phyloP scores from a whole-genome alignment of 2,797 vertebrate species.

The Chaunax sp. region DNA sequence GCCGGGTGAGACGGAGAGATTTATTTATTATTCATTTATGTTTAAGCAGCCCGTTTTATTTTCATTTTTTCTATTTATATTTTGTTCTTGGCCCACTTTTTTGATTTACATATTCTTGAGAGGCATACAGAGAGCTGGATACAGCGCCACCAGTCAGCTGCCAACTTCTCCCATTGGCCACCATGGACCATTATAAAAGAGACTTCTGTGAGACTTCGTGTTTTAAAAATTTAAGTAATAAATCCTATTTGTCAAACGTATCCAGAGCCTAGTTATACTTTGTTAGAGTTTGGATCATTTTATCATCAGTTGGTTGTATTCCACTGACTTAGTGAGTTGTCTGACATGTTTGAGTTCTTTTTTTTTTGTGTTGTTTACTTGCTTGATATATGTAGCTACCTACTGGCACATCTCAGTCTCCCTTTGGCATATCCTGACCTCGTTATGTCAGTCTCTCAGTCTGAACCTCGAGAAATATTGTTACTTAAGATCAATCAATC shows the following conservation, averaged over 20 bases:
- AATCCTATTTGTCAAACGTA: not conserved
- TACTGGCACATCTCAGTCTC: slow-evolving; percentile 59
- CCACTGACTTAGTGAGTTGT: slow-evolving; percentile 1
- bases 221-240: too few species aligned
- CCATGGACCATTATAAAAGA: too few species aligned
- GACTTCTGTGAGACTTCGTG: too few species aligned
- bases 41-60: too few species aligned
- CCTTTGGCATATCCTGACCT: slow-evolving; percentile 69
- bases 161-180: too few species aligned
- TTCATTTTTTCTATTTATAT: too few species aligned
- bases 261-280: not conserved
- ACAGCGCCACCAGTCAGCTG: too few species aligned
- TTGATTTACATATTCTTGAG: not conserved
- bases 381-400: slow-evolving; percentile 46
- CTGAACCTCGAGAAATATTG: slow-evolving; percentile 50
- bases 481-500: slow-evolving; percentile 65
- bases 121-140: not conserved
- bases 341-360: slow-evolving; percentile 14
- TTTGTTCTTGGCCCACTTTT: slow-evolving; percentile 12
- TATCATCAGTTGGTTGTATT: not conserved
- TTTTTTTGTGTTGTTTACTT: slow-evolving; percentile 33
- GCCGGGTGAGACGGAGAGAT: too few species aligned
- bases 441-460: slow-evolving; percentile 71
- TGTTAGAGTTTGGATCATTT: slow-evolving; percentile 9
- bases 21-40: too few species aligned